Conservation (phyloP, 1,140 invertebrate genomes). For the Homarus americanus region DNA sequence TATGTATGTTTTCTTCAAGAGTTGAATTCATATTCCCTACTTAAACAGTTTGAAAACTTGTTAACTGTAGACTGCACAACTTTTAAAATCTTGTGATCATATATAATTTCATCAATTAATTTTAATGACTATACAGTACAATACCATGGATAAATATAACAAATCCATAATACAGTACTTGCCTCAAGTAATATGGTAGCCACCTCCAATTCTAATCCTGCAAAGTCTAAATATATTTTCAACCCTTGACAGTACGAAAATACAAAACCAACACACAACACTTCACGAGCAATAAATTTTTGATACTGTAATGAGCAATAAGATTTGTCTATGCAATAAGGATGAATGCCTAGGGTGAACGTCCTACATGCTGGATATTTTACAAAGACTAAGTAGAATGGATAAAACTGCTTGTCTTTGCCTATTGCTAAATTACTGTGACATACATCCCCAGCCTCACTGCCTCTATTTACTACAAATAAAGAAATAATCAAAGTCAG, state of each 20-base stretch:
- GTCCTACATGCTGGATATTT: neutral
- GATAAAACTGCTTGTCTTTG: neutral
- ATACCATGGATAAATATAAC: no score
- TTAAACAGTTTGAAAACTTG: neutral
- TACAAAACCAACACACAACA: constrained; percentile 42
- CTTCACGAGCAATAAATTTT: neutral
- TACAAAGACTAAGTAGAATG: neutral
- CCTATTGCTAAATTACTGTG: constrained; percentile 11
- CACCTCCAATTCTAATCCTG: neutral
- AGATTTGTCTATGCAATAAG: neutral
- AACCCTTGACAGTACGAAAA: constrained; percentile 25
- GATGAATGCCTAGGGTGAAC: neutral
- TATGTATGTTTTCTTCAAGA: no score
- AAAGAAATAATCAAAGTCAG: neutral
- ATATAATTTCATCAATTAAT: no score
- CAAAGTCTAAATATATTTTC: constrained; percentile 16
- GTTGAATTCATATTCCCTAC: neutral
- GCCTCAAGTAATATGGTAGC: neutral
- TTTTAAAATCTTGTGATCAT: no score
- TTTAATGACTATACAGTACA: no score
- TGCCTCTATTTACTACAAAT: neutral
- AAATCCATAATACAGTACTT: no score
- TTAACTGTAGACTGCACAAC: neutral
- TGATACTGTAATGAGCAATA: constrained; percentile 15
- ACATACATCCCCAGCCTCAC: neutral